phyloP scores from a whole-genome alignment of 1,140 invertebrate species.

The Achroia grisella region DNA sequence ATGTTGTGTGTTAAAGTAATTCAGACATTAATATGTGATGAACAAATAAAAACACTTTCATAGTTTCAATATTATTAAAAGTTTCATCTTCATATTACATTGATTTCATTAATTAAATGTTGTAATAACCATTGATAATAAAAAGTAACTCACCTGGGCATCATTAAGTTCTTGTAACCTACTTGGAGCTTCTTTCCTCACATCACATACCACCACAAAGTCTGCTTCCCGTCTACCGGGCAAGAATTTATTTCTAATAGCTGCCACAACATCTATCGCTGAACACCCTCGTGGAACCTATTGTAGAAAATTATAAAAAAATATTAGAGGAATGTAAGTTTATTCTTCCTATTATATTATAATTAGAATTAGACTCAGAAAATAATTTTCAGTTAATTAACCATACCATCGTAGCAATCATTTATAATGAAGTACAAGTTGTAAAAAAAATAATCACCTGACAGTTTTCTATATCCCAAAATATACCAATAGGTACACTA shows the following conservation, averaged over 20 bases:
- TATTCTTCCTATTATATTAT: not conserved
- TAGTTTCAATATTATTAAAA: too few relatives aligned
- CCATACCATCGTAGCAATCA: too few relatives aligned
- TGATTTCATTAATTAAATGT: too few relatives aligned
- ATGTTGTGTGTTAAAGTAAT: too few relatives aligned
- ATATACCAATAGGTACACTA: slow-evolving; percentile 85
- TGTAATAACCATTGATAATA: too few relatives aligned
- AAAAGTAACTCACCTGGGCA: slow-evolving; percentile 81
- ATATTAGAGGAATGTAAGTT: slow-evolving; percentile 1
- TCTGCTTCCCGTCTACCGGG: slow-evolving; percentile 86
- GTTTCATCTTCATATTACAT: too few relatives aligned
- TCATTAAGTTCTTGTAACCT: slow-evolving; percentile 90
- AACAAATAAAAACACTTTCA: too few relatives aligned
- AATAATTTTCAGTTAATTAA: not conserved
- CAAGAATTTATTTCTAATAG: slow-evolving; percentile 86
- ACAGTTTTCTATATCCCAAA: slow-evolving; percentile 96
- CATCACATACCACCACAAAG: slow-evolving; percentile 89
- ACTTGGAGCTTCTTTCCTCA: slow-evolving; percentile 84
- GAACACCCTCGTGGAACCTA: slow-evolving; percentile 88
- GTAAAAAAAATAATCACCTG: slow-evolving; percentile 67
- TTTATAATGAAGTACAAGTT: too few relatives aligned
- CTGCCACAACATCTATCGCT: slow-evolving; percentile 84
- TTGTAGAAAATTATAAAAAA: slow-evolving; percentile 16
- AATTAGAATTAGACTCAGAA: not conserved
- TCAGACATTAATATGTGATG: too few relatives aligned